Base-by-base conservation (phyloP, 2,888 invertebrate species). In the Bombyx huttoni region DNA sequence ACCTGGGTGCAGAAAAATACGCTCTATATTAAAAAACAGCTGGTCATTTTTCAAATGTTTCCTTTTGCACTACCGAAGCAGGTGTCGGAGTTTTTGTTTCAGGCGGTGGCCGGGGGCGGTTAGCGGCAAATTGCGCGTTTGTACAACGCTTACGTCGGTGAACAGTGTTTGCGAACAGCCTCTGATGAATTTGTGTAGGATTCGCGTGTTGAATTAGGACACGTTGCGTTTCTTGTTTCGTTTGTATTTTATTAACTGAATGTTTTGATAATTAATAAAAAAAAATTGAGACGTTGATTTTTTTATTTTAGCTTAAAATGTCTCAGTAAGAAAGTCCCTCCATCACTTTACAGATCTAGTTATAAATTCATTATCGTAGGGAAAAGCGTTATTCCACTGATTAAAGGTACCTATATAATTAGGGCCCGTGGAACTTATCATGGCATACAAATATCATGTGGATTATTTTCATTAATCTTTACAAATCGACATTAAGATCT, bases 21-120 rank as follows among this genome's bases (percentile, higher is more conserved):
- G 79, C 73, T 77, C 70, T 72, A 78, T 82, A 83, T 87, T 84
- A 86, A 83, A 84, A 83, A 88, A 71, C 89, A 89, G 81, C 83
- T 88, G 88, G 87, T 87, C 84, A 89, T 89, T 87, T 87, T 89
- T 89, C 88, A 89, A 76, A 75, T 69, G 75, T 80, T 88, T 89
- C 81, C 87, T 88, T 89, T 89, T 89, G 81, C 83, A 89, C 78
- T 75, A 66, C 63, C 61, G 67, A 63, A 76, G 75, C 81, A 78
- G 83, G 80, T 83, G 79, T 76, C 64, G 63, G 65, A 68, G 67
- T 71, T 72, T 73, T 71, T 73, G 63, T 63, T 65, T 56, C 49
- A 56, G 52, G 47, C 56, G 49, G 53, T 51, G 59, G 63, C 56
- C 58, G 59, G 59, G 64, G 61, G 61, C 67, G 64, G 70, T 61